Percentiles rank a stretch among this genome's conserved stretches.
Evolutionary conservation across 2,888 invertebrate genomes (phyloP).

Genomic region (Spatulosminthurus flaviceps): DNA sequence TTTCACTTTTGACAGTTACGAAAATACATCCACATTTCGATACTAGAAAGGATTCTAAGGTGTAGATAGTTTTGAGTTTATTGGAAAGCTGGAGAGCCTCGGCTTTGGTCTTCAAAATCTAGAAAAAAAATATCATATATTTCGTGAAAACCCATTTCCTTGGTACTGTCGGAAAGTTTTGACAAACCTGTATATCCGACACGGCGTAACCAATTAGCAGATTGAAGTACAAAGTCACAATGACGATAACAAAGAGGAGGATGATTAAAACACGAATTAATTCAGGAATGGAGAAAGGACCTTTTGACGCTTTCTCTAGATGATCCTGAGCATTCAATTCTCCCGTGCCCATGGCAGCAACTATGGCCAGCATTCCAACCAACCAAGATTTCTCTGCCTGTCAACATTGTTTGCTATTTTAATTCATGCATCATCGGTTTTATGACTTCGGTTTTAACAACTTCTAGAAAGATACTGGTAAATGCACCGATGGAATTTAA

Average conservation of each 20-base stretch:
- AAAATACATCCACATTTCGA: background rate
- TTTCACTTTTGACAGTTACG: background rate
- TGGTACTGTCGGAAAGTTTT: background rate
- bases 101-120: slow-evolving; percentile 24
- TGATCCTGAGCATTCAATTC: slow-evolving; percentile 19
- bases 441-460: too few relatives aligned
- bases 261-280: slow-evolving; percentile 14
- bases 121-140: background rate
- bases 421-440: too few relatives aligned
- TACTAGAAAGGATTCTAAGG: slow-evolving; percentile 24
- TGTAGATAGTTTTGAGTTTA: slow-evolving; percentile 20
- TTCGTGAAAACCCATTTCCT: background rate
- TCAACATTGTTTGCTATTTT: too few relatives aligned
- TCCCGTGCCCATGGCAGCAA: slow-evolving; percentile 29
- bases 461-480: too few relatives aligned
- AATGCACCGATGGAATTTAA: too few relatives aligned
- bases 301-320: background rate
- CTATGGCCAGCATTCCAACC: slow-evolving; percentile 30
- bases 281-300: background rate
- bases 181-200: slow-evolving; percentile 36
- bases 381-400: slow-evolving; percentile 11
- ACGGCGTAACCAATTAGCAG: slow-evolving; percentile 37
- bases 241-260: slow-evolving; percentile 20
- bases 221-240: slow-evolving; percentile 34
- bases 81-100: slow-evolving; percentile 20